These are phyloP conservation scores for Elysia crispata DNA, from an alignment of 2,888 invertebrate genomes.

Conservation along the genomic window DNA sequence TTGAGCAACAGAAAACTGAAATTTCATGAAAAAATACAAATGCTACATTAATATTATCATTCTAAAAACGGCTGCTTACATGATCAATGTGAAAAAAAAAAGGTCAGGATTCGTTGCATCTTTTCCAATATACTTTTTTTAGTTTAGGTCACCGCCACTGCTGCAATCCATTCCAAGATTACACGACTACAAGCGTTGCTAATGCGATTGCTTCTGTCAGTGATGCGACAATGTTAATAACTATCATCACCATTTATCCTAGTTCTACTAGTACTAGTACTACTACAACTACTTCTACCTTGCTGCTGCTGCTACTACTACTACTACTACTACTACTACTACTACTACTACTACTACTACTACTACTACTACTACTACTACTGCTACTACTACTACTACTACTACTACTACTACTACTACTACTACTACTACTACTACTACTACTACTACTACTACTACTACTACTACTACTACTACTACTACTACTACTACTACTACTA, in stretches of 20 bases:
- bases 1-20: slow-evolving; percentile 35
- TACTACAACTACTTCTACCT: too few relatives aligned
- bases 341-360: slow-evolving; percentile 31
- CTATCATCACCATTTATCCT: too few relatives aligned
- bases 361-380: slow-evolving; percentile 44
- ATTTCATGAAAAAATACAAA: background rate
- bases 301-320: slow-evolving; percentile 11
- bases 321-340: slow-evolving; percentile 6
- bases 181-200: too few relatives aligned
- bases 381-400: slow-evolving; percentile 42
- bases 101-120: too few relatives aligned
- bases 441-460: background rate
- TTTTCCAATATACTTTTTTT: too few relatives aligned
- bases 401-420: slow-evolving; percentile 42
- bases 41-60: too few relatives aligned
- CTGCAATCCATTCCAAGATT: too few relatives aligned
- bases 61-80: too few relatives aligned
- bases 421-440: slow-evolving; percentile 27
- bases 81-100: too few relatives aligned
- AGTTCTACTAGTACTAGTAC: too few relatives aligned
- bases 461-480: slow-evolving; percentile 17
- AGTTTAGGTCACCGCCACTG: too few relatives aligned
- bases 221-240: background rate
- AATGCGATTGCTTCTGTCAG: too few relatives aligned
- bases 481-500: slow-evolving; percentile 19